A percentile compares a stretch with the other conserved stretches of the same genome.
Evolutionary conservation across 2,113 vertebrate genomes (phyloP).

Genomic region (Chaetodon trifascialis): DNA sequence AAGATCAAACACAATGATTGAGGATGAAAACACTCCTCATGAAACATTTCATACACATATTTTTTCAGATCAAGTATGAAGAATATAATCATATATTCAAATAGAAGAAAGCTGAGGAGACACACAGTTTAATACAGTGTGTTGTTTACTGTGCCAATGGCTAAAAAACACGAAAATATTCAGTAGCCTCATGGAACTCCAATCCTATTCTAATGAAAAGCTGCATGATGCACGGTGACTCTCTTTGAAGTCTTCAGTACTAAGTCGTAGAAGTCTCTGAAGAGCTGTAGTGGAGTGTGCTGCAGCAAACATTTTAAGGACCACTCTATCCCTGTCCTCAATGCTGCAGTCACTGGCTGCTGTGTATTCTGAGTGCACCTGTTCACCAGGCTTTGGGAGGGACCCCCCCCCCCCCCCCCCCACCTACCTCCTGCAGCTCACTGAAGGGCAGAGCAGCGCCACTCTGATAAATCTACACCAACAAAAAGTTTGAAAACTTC

Average conservation of each 20-base stretch:
- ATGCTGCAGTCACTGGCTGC: conserved; percentile 15
- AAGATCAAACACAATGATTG: neutral
- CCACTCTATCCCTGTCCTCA: conserved; percentile 33
- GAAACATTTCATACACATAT: no score
- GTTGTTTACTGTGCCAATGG: neutral
- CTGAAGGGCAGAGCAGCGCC: conserved; percentile 3
- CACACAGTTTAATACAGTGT: neutral
- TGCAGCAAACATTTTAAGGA: conserved; percentile 25
- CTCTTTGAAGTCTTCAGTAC: neutral
- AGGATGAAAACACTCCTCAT: neutral
- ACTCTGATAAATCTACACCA: neutral
- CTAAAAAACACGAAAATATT: neutral
- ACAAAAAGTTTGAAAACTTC: neutral
- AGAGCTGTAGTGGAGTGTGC: neutral
- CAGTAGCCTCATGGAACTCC: neutral
- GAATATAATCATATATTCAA: neutral
- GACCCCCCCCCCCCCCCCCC: neutral
- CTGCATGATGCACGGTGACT: neutral
- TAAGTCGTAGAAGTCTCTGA: neutral
- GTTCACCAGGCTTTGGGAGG: conserved; percentile 29
- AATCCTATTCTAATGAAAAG: no score
- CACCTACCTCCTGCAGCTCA: conserved; percentile 5
- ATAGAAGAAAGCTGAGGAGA: neutral
- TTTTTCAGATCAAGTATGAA: no score
- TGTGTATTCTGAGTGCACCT: conserved; percentile 40